phyloP scores from a whole-genome alignment of 2,113 vertebrate genomes.

The Gambusia affinis region DNA sequence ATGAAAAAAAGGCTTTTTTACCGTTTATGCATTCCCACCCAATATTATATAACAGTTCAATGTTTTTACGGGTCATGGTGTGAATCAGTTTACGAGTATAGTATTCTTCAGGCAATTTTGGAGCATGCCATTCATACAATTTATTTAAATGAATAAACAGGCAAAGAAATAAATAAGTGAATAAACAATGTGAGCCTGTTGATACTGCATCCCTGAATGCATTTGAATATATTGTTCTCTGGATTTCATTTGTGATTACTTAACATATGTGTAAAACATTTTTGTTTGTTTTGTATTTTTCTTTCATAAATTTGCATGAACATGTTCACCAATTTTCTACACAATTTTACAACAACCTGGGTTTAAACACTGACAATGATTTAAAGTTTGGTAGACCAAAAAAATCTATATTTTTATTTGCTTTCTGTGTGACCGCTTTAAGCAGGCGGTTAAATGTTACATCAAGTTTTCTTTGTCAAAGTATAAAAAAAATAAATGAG shows the following conservation, averaged over 20 bases:
- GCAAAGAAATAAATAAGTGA: not conserved
- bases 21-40: not conserved
- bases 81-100: not conserved
- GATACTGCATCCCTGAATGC: not conserved
- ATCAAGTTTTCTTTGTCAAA: not conserved
- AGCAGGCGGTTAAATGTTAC: not conserved
- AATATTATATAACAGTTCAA: not conserved
- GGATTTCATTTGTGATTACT: not conserved
- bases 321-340: not conserved
- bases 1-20: not conserved
- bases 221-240: not conserved
- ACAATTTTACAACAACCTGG: not conserved
- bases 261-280: not conserved
- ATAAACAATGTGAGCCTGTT: not conserved
- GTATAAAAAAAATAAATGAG: not conserved
- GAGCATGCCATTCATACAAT: not conserved
- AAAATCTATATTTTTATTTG: not conserved
- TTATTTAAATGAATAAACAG: not conserved
- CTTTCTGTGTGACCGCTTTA: not conserved
- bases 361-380: not conserved
- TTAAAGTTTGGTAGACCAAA: not conserved
- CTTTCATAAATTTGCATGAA: not conserved
- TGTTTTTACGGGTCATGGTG: not conserved
- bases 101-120: not conserved
- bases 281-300: not conserved